Evolutionary conservation across 1,140 invertebrate genomes (phyloP), one percentile per base, ranked within the genome.

Genomic region (Proctacanthus coquilletti): DNA sequence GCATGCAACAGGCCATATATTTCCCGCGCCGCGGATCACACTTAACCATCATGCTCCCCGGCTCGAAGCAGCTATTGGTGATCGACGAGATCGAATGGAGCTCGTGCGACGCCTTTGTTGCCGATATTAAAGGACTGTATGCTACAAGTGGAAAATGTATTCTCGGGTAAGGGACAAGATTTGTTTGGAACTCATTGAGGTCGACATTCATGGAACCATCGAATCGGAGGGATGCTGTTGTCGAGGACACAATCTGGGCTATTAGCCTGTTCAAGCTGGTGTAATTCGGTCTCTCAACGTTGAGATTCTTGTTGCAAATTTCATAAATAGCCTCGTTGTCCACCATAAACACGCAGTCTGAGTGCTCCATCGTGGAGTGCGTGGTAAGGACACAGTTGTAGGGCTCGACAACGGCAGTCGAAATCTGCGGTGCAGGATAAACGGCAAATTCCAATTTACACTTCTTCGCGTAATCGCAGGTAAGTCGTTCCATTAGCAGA

Each of bases 261-360:
- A 80, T 77, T 14, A 81, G 61, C 21, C 79, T 66, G 54, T 83
- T 81, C 19, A 84, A 61, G 53, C 79, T 83, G n/a, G 70, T 75
- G 47, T 84, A 83, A 1, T 74, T 75, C 1, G 80, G 79, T 15
- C 77, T 50, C 42, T 77, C 74, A 30, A 83, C 78, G 57, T 70
- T 72, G 30, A 83, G 55, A 25, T 75, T 76, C 36, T 75, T 62
- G 31, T 72, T 64, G 52, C 80, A 84, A 43, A 85, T 81, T 47
- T 84, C 81, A 52, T 83, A 84, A 39, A 89, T 84, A 34, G 83
- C 84, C 51, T 87, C 83, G 52, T 86, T 80, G 64, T 86, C 82
- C 11, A 86, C 77, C 70, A 84, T 81, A 48, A 87, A 84, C 4
- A 78, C 75, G 50, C 81, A 84, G 57, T 82, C 80, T 4, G 75